Conservation (phyloP, 2,797 vertebrate genomes). For the Semotilus atromaculatus region DNA sequence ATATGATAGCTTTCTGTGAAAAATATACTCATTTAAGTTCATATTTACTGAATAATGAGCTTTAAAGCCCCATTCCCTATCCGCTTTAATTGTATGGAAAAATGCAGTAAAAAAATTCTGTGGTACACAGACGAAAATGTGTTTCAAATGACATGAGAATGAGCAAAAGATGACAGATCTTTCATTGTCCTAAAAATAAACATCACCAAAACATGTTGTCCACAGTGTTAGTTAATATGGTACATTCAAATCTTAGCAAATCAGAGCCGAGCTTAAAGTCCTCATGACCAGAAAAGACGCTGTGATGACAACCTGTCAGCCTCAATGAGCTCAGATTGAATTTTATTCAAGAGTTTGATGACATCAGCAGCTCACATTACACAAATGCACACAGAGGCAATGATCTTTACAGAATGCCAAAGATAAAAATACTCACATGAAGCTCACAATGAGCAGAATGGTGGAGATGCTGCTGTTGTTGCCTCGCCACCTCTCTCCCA, state of each 20-base stretch:
- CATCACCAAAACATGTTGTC: neutral
- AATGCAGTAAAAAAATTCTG: neutral
- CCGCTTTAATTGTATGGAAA: neutral
- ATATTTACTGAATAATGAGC: neutral
- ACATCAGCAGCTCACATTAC: neutral
- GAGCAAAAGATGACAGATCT: neutral
- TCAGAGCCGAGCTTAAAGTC: neutral
- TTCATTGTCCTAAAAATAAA: neutral
- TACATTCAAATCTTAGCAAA: neutral
- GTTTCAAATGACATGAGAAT: neutral
- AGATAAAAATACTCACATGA: constrained; percentile 81
- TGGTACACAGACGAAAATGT: neutral
- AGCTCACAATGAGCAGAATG: constrained; percentile 88
- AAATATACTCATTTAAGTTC: no score
- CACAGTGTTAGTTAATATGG: neutral
- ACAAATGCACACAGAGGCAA: neutral
- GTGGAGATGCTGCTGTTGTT: constrained; percentile 80
- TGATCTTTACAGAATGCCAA: neutral
- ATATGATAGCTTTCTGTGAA: neutral
- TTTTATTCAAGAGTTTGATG: neutral
- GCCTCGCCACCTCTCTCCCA: constrained; percentile 70
- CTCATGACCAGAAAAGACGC: neutral
- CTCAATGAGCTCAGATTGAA: neutral
- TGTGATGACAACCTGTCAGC: neutral
- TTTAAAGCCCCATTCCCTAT: neutral